These are phyloP conservation scores for Beris chalybata DNA, from an alignment of 2,888 invertebrate species.

Conservation along the genomic window DNA sequence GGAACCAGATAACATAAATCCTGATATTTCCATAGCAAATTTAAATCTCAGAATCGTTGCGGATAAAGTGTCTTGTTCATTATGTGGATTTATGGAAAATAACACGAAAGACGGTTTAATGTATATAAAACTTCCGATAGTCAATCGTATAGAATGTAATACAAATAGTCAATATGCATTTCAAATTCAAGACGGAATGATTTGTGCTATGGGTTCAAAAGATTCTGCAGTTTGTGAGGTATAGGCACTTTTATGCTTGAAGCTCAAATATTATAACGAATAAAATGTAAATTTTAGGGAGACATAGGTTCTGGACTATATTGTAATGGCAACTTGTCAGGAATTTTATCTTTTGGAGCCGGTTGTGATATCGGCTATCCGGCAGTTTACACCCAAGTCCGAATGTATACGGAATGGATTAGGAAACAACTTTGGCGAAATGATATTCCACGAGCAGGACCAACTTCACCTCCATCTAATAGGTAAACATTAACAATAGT, in stretches of 20 bases:
- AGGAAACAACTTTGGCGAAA: conserved; percentile 9
- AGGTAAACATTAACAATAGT: not conserved
- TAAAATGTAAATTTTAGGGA: not conserved
- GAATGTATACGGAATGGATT: conserved; percentile 17
- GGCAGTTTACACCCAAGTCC: conserved; percentile 32
- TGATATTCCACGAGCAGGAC: conserved; percentile 31
- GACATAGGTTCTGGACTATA: conserved; percentile 36
- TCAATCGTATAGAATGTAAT: conserved; percentile 21
- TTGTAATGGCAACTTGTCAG: conserved; percentile 35
- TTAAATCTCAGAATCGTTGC: conserved; percentile 23
- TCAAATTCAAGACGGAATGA: conserved; percentile 26
- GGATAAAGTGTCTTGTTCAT: conserved; percentile 14
- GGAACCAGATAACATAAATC: conserved; percentile 10
- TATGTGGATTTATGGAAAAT: conserved; percentile 30
- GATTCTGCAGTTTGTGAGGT: conserved; percentile 16
- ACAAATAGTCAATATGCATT: conserved; percentile 10
- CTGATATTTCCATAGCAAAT: conserved; percentile 9
- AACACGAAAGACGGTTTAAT: not conserved
- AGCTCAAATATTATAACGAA: not conserved
- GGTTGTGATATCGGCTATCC: conserved; percentile 34
- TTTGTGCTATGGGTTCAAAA: not conserved
- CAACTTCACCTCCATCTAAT: conserved; percentile 18
- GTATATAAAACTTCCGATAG: conserved; percentile 2
- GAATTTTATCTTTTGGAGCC: conserved; percentile 35
- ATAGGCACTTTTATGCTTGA: not conserved